Evolutionary conservation across 2,888 invertebrate genomes (phyloP), one percentile per base, ranked within the genome.

Genomic region (Oligia strigilis): DNA sequence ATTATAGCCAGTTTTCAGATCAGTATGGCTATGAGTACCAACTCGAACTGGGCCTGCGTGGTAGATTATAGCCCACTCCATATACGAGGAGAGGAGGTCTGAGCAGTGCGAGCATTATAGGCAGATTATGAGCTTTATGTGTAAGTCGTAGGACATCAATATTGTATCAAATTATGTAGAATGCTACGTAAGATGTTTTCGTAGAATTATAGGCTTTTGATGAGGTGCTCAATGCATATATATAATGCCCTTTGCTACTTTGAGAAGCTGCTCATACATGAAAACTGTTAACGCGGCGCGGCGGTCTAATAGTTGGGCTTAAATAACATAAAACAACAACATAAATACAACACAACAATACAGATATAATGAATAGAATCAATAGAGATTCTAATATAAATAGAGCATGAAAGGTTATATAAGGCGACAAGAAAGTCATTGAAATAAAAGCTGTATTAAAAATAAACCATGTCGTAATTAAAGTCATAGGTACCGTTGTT

Each of bases 381-480:
- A 62, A 29, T 62, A 62, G 0, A 29, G 29, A 49, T 19, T 40
- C 4, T 13, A 17, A 11, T 4, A 23, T 36, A 66, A 36, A 17
- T 6, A n/a, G 17, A 17, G 6, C n/a, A 36, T 23, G 13, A 55
- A 71, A n/a, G 36, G 2, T 36, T 52, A 9, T 29, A 0, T 17
- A 72, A 29, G 43, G 19, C 14, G 19, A 52, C 40, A 40, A n/a
- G 40, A 40, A 72, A 46, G 43, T 46, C 36, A 6, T 65, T 40
- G 0, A 19, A 55, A 78, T 46, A 65, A 55, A 65, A 65, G 19
- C 17, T 36, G 9, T n/a, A 46, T 23, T 36, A 23, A 46, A 46
- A 66, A 65, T 78, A 78, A 46, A 46, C 13, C 43, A 0, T 55
- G 46, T 19, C 78, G 17, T 46, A 23, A 46, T 75, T 72, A 5